These are phyloP conservation scores for Rhamnusium bicolor DNA, from an alignment of 2,888 invertebrate species.

Conservation along the genomic window DNA sequence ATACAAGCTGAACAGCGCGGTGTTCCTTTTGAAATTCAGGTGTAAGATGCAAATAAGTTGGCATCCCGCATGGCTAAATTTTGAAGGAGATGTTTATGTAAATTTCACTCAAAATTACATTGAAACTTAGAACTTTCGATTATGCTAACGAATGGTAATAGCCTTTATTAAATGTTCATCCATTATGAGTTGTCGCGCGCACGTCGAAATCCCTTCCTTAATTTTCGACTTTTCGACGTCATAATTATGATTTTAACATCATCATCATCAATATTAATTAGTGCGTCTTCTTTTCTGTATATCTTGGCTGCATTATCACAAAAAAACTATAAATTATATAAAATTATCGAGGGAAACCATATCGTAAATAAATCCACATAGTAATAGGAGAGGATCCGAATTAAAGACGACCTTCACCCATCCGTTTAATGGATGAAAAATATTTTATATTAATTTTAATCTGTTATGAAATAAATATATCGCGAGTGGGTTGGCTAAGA, in stretches of 20 bases:
- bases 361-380: too few species aligned
- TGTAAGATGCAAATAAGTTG: constrained; percentile 31
- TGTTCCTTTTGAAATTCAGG: constrained; percentile 23
- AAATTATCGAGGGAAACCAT: background rate
- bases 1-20: constrained; percentile 19
- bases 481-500: too few species aligned
- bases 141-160: constrained; percentile 52
- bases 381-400: too few species aligned
- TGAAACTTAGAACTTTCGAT: constrained; percentile 53
- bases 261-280: background rate
- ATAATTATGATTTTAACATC: background rate
- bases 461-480: too few species aligned
- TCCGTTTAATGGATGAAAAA: too few species aligned
- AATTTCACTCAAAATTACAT: constrained; percentile 56
- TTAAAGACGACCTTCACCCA: too few species aligned
- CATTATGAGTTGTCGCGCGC: constrained; percentile 3
- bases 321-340: background rate
- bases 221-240: background rate
- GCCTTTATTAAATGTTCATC: constrained; percentile 10
- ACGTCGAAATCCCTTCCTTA: background rate
- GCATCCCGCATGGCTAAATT: constrained; percentile 43
- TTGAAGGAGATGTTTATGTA: constrained; percentile 59
- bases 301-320: background rate
- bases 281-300: background rate
- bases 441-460: too few species aligned